Evolutionary conservation across 2,797 vertebrate species (phyloP).

Genomic region (Coreius guichenoti): DNA sequence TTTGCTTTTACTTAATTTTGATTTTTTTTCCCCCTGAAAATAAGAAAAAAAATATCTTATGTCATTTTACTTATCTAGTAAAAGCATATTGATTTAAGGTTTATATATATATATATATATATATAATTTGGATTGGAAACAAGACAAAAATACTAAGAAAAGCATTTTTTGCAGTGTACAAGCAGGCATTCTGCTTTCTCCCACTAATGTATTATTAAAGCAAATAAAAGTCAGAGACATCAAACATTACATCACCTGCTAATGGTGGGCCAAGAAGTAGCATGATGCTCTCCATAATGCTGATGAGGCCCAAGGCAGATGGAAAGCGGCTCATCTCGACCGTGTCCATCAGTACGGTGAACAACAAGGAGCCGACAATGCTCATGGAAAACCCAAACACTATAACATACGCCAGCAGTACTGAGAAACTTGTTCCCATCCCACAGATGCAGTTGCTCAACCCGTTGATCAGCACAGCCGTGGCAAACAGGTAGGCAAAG

Average conservation of each 20-base stretch:
- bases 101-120: too few species aligned
- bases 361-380: constrained; percentile 76
- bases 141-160: too few species aligned
- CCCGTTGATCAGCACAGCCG: constrained; percentile 75
- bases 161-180: too few species aligned
- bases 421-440: constrained; percentile 69
- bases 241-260: constrained; percentile 74
- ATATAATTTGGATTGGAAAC: too few species aligned
- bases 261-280: constrained; percentile 81
- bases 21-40: too few species aligned
- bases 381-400: constrained; percentile 83
- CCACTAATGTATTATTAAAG: neutral
- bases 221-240: neutral
- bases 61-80: too few species aligned
- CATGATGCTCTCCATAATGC: constrained; percentile 80
- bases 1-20: too few species aligned
- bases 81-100: too few species aligned
- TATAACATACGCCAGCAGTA: constrained; percentile 79
- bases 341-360: constrained; percentile 87
- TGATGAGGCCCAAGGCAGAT: constrained; percentile 85
- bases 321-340: constrained; percentile 86
- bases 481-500: constrained; percentile 79
- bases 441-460: constrained; percentile 83
- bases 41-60: too few species aligned
- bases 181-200: neutral